Conservation (phyloP, 2,888 invertebrate species). For the Matsumyia berberina region DNA sequence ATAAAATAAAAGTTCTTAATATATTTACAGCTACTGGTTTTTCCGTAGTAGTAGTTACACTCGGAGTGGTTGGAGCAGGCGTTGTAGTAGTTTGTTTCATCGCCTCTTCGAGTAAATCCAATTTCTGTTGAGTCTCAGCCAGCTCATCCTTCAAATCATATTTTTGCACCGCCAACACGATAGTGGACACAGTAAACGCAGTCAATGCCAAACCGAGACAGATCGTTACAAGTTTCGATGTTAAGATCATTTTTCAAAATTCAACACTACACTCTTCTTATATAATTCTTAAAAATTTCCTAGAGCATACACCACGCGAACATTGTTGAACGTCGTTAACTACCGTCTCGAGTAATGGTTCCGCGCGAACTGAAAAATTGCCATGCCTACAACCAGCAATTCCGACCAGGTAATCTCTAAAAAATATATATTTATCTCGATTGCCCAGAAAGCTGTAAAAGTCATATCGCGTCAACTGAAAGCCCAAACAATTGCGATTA, state of each 20-base stretch:
- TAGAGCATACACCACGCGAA: not conserved
- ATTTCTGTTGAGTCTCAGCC: slow-evolving; percentile 78
- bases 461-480: slow-evolving; percentile 7
- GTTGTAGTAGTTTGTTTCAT: slow-evolving; percentile 76
- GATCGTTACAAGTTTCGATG: slow-evolving; percentile 80
- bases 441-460: slow-evolving; percentile 20
- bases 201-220: slow-evolving; percentile 80
- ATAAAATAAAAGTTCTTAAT: not conserved
- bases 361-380: slow-evolving; percentile 48
- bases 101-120: slow-evolving; percentile 79
- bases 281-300: slow-evolving; percentile 5
- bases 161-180: slow-evolving; percentile 85
- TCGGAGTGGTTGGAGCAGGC: slow-evolving; percentile 56
- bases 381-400: not conserved
- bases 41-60: not conserved
- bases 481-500: slow-evolving; percentile 29
- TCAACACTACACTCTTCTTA: not conserved
- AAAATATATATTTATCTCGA: slow-evolving; percentile 39
- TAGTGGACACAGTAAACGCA: slow-evolving; percentile 85
- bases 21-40: slow-evolving; percentile 9
- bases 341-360: slow-evolving; percentile 13
- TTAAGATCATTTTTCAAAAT: slow-evolving; percentile 79
- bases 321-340: not conserved
- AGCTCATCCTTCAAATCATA: slow-evolving; percentile 79
- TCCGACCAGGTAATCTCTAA: slow-evolving; percentile 22